A percentile compares a stretch with the other conserved stretches of the same genome.
These are phyloP conservation scores for Alcedo atthis DNA, from an alignment of 2,797 vertebrate species.

Conservation along the genomic window DNA sequence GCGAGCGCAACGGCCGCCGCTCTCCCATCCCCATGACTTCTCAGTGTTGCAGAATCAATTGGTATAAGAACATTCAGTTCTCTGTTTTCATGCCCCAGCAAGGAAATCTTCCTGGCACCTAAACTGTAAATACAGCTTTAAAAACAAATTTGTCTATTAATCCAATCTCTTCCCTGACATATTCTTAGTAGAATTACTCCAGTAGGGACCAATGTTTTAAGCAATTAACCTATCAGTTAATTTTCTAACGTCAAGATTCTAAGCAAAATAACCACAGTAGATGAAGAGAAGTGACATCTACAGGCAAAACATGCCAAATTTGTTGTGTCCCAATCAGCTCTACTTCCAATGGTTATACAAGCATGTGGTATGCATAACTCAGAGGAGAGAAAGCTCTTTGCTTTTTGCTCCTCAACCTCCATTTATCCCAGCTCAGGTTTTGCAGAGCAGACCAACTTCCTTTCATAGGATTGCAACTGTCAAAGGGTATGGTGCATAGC, in stretches of 20 bases:
- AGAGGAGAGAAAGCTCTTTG: neutral
- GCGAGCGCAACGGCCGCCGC: neutral
- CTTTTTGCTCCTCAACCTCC: neutral
- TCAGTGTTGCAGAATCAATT: neutral
- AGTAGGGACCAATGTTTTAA: constrained; percentile 10
- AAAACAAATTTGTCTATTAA: constrained; percentile 3
- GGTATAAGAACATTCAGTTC: neutral
- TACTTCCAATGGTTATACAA: neutral
- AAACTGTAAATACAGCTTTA: neutral
- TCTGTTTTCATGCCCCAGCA: neutral
- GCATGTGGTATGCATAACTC: neutral
- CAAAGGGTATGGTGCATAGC: neutral
- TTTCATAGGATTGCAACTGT: neutral
- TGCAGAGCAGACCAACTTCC: neutral
- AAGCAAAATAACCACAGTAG: constrained; percentile 38
- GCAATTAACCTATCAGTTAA: constrained; percentile 44
- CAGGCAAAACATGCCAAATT: constrained; percentile 32
- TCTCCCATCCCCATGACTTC: neutral
- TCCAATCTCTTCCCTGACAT: neutral
- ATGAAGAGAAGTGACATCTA: constrained; percentile 36
- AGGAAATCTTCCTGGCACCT: neutral
- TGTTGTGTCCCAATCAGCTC: constrained; percentile 8
- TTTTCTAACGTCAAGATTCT: constrained; percentile 3
- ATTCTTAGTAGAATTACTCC: neutral
- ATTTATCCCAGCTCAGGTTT: neutral